A percentile compares a stretch with the other conserved stretches of the same genome.
Evolutionary conservation across 2,888 invertebrate species (phyloP).

Genomic region (Agrypnus murinus): DNA sequence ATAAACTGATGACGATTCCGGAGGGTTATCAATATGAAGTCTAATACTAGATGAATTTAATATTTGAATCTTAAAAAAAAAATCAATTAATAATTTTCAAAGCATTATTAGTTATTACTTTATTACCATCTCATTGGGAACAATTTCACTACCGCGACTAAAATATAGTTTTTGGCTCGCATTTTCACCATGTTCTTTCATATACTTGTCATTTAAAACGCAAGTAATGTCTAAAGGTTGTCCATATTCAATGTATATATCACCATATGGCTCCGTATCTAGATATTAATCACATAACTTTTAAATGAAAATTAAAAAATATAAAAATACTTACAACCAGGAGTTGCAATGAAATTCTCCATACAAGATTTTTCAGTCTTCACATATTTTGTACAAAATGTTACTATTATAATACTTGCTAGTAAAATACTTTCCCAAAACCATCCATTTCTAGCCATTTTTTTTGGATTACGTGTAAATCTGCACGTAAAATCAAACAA

Average conservation of each 20-base stretch:
- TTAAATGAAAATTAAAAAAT: neutral
- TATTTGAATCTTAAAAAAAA: slow-evolving; percentile 69
- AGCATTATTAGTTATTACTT: neutral
- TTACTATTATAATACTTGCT: slow-evolving; percentile 6
- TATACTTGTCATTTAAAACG: slow-evolving; percentile 73
- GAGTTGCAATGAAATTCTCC: slow-evolving; percentile 36
- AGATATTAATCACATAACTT: slow-evolving; percentile 43
- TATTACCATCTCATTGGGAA: slow-evolving; percentile 68
- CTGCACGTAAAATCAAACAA: neutral
- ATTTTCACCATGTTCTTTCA: slow-evolving; percentile 72
- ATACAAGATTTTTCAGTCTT: slow-evolving; percentile 33
- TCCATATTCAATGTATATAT: slow-evolving; percentile 74
- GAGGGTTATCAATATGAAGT: slow-evolving; percentile 74
- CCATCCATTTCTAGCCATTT: slow-evolving; percentile 30
- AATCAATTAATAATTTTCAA: slow-evolving; percentile 19
- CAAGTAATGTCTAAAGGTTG: slow-evolving; percentile 79
- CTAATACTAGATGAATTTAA: slow-evolving; percentile 79
- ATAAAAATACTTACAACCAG: slow-evolving; percentile 50
- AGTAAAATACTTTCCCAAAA: neutral
- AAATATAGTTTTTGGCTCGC: slow-evolving; percentile 72
- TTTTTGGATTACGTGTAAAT: neutral
- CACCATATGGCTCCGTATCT: slow-evolving; percentile 68
- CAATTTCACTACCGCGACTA: slow-evolving; percentile 66
- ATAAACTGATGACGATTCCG: slow-evolving; percentile 73
- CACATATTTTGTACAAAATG: slow-evolving; percentile 5